Percentiles rank a stretch among this genome's conserved stretches.
Conservation (phyloP, 2,113 vertebrate genomes). For the Sylvicapra grimmia region DNA sequence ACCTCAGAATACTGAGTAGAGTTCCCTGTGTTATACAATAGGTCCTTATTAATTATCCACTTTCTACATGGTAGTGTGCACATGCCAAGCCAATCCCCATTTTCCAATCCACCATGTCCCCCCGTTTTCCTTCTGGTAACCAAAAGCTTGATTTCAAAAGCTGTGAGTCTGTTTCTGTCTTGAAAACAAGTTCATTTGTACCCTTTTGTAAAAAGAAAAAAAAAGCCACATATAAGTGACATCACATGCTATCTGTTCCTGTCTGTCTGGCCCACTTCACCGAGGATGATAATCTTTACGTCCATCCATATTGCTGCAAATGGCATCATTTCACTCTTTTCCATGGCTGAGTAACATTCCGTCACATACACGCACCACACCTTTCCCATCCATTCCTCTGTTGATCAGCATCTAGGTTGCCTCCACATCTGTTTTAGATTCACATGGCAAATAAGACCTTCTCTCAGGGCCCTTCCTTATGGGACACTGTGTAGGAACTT, state of each 20-base stretch:
- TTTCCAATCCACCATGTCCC: background rate
- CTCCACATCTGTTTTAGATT: background rate
- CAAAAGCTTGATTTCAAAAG: background rate
- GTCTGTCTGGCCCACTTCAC: background rate
- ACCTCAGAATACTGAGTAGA: background rate
- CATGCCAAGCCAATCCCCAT: background rate
- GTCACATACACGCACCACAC: background rate
- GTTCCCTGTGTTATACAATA: background rate
- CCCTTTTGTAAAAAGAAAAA: background rate
- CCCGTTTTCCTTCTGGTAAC: background rate
- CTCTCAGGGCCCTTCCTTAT: background rate
- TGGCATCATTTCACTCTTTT: background rate
- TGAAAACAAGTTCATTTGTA: background rate
- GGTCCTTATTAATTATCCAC: background rate
- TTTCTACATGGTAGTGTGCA: accelerated
- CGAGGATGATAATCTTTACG: background rate
- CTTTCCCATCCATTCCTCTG: background rate
- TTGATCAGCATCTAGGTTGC: background rate
- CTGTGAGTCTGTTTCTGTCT: background rate
- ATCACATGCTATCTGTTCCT: background rate
- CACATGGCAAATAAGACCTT: background rate
- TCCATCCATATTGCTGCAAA: background rate
- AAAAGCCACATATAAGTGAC: background rate
- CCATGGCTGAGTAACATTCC: background rate
- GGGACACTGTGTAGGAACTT: background rate